Conservation (phyloP, 2,113 vertebrate species). For the Rhabdornis inornatus region DNA sequence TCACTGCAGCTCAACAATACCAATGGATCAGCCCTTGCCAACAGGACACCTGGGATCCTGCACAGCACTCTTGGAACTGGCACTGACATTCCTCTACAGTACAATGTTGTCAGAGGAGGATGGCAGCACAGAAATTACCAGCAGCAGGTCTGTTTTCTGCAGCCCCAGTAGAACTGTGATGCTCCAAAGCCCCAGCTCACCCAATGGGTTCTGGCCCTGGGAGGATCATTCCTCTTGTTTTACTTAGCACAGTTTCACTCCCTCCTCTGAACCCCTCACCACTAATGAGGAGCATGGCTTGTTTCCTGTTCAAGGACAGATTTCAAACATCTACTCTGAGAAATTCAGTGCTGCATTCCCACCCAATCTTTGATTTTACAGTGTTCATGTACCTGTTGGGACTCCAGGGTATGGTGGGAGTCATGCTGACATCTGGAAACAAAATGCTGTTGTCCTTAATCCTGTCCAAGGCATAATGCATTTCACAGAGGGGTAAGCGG, state of each 20-base stretch:
- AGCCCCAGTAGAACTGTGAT: neutral
- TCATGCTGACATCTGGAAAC: conserved; percentile 89
- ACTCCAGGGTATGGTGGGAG: conserved; percentile 97
- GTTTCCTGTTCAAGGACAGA: neutral
- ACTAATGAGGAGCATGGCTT: neutral
- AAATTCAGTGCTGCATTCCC: neutral
- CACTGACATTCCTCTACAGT: neutral
- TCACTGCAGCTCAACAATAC: neutral
- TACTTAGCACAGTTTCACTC: neutral
- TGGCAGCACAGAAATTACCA: neutral
- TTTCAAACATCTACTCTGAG: neutral
- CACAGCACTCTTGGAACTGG: neutral
- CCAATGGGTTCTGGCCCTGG: neutral
- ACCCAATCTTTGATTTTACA: neutral
- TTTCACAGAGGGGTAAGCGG: conserved; percentile 96
- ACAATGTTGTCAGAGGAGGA: neutral
- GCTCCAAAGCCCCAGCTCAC: neutral
- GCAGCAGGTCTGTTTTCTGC: neutral
- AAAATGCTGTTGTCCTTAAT: conserved; percentile 93
- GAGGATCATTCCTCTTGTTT: neutral
- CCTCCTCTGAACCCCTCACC: neutral
- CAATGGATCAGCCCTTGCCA: neutral
- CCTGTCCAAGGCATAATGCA: conserved; percentile 98
- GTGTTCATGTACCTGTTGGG: conserved; percentile 87
- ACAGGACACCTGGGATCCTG: neutral